Evolutionary conservation across 2,888 invertebrate genomes (phyloP).

Genomic region (Leuctra nigra): DNA sequence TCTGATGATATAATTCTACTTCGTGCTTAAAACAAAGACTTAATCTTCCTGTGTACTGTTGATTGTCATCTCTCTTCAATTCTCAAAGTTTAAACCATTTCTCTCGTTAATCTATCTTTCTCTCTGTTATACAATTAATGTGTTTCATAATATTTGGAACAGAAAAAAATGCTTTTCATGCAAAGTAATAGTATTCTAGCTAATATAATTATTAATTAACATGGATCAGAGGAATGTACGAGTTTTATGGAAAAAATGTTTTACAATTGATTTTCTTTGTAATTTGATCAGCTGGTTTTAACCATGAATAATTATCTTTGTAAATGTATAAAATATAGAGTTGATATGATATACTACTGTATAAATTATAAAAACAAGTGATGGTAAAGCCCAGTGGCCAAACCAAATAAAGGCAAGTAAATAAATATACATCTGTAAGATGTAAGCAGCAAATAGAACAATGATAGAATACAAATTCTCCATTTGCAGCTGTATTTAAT

Average conservation of each 20-base stretch:
- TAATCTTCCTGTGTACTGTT: too few species aligned
- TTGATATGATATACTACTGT: constrained; percentile 22
- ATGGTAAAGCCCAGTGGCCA: constrained; percentile 14
- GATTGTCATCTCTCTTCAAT: too few species aligned
- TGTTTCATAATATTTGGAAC: too few species aligned
- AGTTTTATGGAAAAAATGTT: constrained; percentile 3
- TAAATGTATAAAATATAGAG: constrained; percentile 23
- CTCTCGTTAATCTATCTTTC: too few species aligned
- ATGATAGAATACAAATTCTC: constrained; percentile 21
- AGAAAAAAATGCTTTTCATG: too few species aligned
- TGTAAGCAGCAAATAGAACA: constrained; percentile 20
- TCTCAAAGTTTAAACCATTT: too few species aligned
- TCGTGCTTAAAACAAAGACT: too few species aligned
- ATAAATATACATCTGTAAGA: constrained; percentile 24
- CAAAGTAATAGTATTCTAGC: background rate
- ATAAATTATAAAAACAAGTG: constrained; percentile 22
- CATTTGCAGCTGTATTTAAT: constrained; percentile 29
- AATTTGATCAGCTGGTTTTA: constrained; percentile 13
- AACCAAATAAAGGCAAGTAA: constrained; percentile 6
- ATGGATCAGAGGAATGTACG: constrained; percentile 13
- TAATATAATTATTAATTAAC: constrained; percentile 9
- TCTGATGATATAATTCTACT: too few species aligned
- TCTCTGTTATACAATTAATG: too few species aligned
- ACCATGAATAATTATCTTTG: constrained; percentile 18
- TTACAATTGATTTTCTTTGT: constrained; percentile 13